Evolutionary conservation across 2,113 vertebrate genomes (phyloP), one percentile per base, ranked within the genome.

Genomic region (Clarias gariepinus): DNA sequence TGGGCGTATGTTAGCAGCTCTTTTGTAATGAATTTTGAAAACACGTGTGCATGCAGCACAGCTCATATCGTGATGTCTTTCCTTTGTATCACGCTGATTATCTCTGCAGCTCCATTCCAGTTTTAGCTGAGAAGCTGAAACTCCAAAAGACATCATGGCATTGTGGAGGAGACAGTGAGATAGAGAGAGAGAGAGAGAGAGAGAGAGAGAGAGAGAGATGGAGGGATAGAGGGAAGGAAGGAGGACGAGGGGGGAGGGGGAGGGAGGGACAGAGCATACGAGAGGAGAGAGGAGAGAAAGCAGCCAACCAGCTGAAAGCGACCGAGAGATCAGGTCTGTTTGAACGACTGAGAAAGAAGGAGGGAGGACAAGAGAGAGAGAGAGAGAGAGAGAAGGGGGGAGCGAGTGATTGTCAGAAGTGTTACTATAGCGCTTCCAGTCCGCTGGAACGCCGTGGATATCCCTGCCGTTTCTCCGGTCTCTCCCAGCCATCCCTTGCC

Each of bases 401-500:
- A 91, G 47, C 85, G 92, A 89, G 82, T 85, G 93, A 93, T 60
- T 69, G 64, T 71, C 66, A 92, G 92, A 93, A 94, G 95, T 94
- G 94, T 95, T 95, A 95, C 94, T 95, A 95, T 92, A 92, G 92
- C 83, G 92, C 92, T n/a, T 84, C 68, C 68, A 84, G 93, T 92
- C 91, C 89, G 91, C 93, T 92, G 83, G 92, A 92, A 89, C 91
- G 90, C 88, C 57, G 85, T 91, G 93, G 94, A 94, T 92, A 93
- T 90, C 92, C 93, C 23, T 60, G 30, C 18, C 57, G 7, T 61
- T 80, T 60, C 78, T 80, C 55, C 18, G 53, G 19, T 60, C 53
- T 79, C 77, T 79, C 77, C 91, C 53, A 82, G 69, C 74, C 52
- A 68, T 84, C 87, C 91, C 91, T 85, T 89, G 76, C 83, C 91